phyloP scores from a whole-genome alignment of 2,888 invertebrate species.

The Pristionchus mayeri region DNA sequence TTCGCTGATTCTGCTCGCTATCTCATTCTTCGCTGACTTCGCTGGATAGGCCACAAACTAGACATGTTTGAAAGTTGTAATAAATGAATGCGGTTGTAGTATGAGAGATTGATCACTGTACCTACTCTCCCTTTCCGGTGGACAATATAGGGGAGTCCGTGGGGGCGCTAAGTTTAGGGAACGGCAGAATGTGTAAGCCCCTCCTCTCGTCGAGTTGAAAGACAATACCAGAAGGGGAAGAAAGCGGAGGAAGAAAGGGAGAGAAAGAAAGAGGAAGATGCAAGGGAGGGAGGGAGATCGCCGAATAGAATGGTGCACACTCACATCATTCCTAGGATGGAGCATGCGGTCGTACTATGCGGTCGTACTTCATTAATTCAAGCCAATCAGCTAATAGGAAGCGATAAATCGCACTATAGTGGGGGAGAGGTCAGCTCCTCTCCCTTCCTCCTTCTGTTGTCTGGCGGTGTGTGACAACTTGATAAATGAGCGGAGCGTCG shows the following conservation, averaged over 20 bases:
- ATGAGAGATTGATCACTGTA: neutral
- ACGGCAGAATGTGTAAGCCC: constrained; percentile 24
- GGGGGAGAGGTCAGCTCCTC: constrained; percentile 16
- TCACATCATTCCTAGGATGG: too few relatives aligned
- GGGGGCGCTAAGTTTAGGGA: constrained; percentile 15
- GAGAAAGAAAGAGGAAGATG: neutral
- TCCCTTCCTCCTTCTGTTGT: constrained; percentile 24
- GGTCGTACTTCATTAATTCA: too few relatives aligned
- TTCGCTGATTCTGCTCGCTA: too few relatives aligned
- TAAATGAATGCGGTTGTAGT: too few relatives aligned
- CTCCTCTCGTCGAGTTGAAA: constrained; percentile 29
- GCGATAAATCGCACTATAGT: constrained; percentile 11
- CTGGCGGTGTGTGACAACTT: neutral
- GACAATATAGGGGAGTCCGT: neutral
- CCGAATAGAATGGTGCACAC: too few relatives aligned
- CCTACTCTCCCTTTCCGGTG: neutral
- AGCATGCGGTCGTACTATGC: too few relatives aligned
- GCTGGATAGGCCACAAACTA: too few relatives aligned
- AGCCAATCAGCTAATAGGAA: too few relatives aligned
- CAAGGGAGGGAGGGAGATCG: neutral
- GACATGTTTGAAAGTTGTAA: neutral
- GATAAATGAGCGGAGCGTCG: neutral
- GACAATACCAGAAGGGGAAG: constrained; percentile 39
- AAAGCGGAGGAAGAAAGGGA: constrained; percentile 6
- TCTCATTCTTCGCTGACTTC: too few relatives aligned